A percentile compares a stretch with the other conserved stretches of the same genome.
Evolutionary conservation across 2,888 invertebrate species (phyloP).

Genomic region (Drosophila pseudotalamancana): DNA sequence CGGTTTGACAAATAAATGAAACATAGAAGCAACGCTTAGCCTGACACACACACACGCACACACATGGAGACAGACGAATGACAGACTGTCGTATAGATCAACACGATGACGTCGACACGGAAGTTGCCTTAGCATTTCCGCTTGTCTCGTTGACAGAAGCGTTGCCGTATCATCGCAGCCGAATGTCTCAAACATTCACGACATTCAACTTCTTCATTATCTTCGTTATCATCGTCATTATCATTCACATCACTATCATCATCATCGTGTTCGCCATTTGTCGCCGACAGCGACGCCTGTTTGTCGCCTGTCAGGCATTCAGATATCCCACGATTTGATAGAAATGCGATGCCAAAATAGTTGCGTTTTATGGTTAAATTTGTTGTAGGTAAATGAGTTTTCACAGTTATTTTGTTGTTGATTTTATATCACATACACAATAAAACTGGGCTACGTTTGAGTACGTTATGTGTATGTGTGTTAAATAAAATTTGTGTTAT

Average conservation of each 20-base stretch:
- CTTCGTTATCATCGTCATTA: conserved; percentile 12
- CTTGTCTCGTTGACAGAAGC: conserved; percentile 41
- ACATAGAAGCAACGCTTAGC: conserved; percentile 44
- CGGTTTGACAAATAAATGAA: conserved; percentile 45
- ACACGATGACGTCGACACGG: conserved; percentile 64
- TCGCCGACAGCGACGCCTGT: conserved; percentile 48
- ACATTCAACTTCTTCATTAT: conserved; percentile 11
- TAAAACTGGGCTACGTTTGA: not conserved
- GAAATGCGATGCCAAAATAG: conserved; percentile 74
- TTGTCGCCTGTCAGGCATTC: conserved; percentile 53
- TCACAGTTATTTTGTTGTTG: conserved; percentile 37
- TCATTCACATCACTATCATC: conserved; percentile 12
- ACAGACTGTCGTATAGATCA: conserved; percentile 57
- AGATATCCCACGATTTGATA: conserved; percentile 52
- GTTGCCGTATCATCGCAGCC: conserved; percentile 41
- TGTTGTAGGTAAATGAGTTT: conserved; percentile 66
- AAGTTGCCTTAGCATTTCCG: conserved; percentile 70
- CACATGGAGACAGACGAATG: conserved; percentile 21
- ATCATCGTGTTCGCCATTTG: conserved; percentile 19
- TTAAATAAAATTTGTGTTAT: not conserved
- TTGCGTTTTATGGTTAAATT: conserved; percentile 65
- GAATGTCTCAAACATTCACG: conserved; percentile 23
- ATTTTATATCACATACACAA: not conserved
- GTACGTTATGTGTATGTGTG: not conserved
- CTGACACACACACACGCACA: conserved; percentile 2